Evolutionary conservation across 2,888 invertebrate genomes (phyloP), one percentile per base, ranked within the genome.

Genomic region (Tyria jacobaeae): DNA sequence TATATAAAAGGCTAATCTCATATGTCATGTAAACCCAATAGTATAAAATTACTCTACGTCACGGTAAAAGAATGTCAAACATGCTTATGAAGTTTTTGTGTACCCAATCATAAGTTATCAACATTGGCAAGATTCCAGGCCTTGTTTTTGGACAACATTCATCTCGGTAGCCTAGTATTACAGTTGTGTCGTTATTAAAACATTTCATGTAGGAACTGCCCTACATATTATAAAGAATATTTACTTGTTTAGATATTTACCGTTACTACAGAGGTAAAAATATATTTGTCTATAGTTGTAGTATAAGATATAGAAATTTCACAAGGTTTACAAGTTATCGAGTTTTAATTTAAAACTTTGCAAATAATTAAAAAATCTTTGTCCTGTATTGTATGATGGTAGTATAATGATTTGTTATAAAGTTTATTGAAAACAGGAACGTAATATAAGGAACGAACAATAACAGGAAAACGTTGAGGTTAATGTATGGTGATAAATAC

Each of bases 401-500:
- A n/a, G n/a, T 49, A 49, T 49, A 27, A 49, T 31, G 49, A 2
- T 15, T n/a, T 49, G 25, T 49, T 53, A 48, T 31, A 31, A 21
- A 17, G 17, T 57, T 21, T 73, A 55, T 55, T 35, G 17, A 57
- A 31, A 64, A 62, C 21, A 51, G 39, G 39, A 56, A 31, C 50
- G 49, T 31, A 50, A 24, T 57, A 54, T 21, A 53, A 24, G 39
- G 35, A 57, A 50, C 24, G 17, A 48, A 64, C 66, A 75, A 68
- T 65, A 65, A 63, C 62, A 67, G 69, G 75, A 66, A 75, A 69
- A 75, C 51, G 57, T 37, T 41, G 49, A 59, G 64, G 62, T 64
- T 68, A 75, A 75, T 69, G 69, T 74, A 77, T 75, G 75, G 53
- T 63, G 71, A 75, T 74, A 49, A 63, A 77, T 75, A 53, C 55